These are phyloP conservation scores for Allacma fusca DNA, from an alignment of 2,888 invertebrate genomes.

Conservation along the genomic window DNA sequence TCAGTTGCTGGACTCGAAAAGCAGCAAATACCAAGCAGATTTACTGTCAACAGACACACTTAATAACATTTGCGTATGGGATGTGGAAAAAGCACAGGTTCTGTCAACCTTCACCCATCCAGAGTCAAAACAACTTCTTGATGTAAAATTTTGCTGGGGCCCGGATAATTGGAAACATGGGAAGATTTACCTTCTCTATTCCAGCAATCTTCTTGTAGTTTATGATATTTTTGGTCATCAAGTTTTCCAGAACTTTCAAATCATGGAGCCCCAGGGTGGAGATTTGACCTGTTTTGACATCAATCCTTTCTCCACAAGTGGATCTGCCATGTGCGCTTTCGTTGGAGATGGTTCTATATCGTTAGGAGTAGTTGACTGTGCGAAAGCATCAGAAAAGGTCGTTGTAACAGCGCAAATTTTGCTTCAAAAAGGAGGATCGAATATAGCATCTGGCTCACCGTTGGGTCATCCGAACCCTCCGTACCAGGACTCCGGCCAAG, in stretches of 20 bases:
- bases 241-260: constrained; percentile 55
- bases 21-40: constrained; percentile 50
- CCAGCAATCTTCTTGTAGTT: constrained; percentile 55
- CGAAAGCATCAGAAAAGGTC: constrained; percentile 34
- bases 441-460: neutral
- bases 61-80: constrained; percentile 53
- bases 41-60: constrained; percentile 52
- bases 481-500: neutral
- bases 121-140: constrained; percentile 52
- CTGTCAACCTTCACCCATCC: constrained; percentile 54
- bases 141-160: constrained; percentile 53
- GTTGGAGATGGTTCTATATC: constrained; percentile 41
- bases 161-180: constrained; percentile 55
- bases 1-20: constrained; percentile 33
- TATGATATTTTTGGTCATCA: constrained; percentile 52
- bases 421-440: constrained; percentile 18
- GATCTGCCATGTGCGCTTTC: constrained; percentile 51
- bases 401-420: constrained; percentile 26
- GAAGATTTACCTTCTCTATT: constrained; percentile 56
- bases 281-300: constrained; percentile 48
- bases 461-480: neutral
- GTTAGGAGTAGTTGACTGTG: constrained; percentile 22
- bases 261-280: constrained; percentile 36
- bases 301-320: constrained; percentile 50
- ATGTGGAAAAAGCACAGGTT: constrained; percentile 50